Base-by-base conservation (phyloP, 2,113 vertebrate genomes). In the Tyto alba region DNA sequence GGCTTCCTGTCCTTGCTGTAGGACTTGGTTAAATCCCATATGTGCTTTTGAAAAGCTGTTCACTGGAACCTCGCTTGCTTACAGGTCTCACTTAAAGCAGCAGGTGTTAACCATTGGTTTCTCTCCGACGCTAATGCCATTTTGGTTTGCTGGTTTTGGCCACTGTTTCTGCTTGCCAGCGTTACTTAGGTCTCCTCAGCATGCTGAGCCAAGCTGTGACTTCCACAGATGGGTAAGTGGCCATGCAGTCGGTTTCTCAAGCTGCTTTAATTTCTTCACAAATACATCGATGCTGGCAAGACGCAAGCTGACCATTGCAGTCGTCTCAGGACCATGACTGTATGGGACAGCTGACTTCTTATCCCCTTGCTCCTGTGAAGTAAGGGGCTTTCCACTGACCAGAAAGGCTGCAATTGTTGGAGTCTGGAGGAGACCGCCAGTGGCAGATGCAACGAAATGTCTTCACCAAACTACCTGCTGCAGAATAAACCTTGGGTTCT, bases 111-210 rank as follows among this genome's bases (percentile, higher is more conserved):
- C 45, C 40, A 50, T 32, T 48, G 40, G 1, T 69, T 91, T 91
- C 66, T 72, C 41, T 83, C 48, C 0, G 0, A 43, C 0, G 0
- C 55, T 73, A 59, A 73, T 73, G 63, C 55, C 53, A 15, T 72
- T 88, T 85, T 0, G 13, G 32, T 85, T 81, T 85, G 84, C 63
- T 93, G 78, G 4, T 75, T 79, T 95, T 85, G 94, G 89, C 62
- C 9, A 6, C 53, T 48, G 40, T 71, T 90, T 43, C 50, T 90
- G 45, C 88, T 82, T 76, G 63, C 56, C n/a, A 63, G 64, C 48
- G 41, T 83, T 86, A 60, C 10, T 0, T 29, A 30, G 45, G 40
- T 87, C 59, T 90, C 32, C 45, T 90, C 48, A 36, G 50, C 72
- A 50, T 11, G 4, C 3, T 34, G 22, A 57, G 67, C 68, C 81